These are phyloP conservation scores for Ryuthela nishihirai DNA, from an alignment of 2,888 invertebrate species.

Conservation along the genomic window DNA sequence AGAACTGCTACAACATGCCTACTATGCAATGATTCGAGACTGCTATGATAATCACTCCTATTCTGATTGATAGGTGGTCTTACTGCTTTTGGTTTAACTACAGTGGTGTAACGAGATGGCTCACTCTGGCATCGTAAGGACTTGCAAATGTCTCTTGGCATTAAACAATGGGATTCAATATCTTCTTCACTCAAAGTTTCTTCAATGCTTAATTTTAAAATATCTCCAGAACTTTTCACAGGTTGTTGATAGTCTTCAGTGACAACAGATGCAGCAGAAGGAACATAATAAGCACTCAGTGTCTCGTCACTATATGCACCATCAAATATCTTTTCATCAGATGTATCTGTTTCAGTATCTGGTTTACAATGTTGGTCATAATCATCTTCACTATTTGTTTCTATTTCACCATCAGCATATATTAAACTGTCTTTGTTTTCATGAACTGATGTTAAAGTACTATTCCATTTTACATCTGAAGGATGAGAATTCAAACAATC, in stretches of 20 bases:
- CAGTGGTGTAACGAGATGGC: constrained; percentile 36
- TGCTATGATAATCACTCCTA: constrained; percentile 31
- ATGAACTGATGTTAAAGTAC: constrained; percentile 20
- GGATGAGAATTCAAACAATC: constrained; percentile 21
- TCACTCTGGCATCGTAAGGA: constrained; percentile 34
- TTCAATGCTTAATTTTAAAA: constrained; percentile 14
- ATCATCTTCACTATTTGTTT: constrained; percentile 23
- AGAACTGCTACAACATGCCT: constrained; percentile 33
- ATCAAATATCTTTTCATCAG: constrained; percentile 33
- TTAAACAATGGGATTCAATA: constrained; percentile 24
- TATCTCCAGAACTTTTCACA: constrained; percentile 22
- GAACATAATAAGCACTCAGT: constrained; percentile 37
- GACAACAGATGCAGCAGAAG: constrained; percentile 32
- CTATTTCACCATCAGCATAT: constrained; percentile 27
- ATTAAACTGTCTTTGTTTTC: constrained; percentile 34
- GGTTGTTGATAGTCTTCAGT: constrained; percentile 32
- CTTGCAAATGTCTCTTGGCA: constrained; percentile 32
- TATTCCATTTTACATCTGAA: constrained; percentile 30
- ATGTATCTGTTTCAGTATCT: constrained; percentile 34
- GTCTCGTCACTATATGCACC: constrained; percentile 35
- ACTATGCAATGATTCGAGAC: constrained; percentile 36
- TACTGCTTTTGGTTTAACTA: constrained; percentile 41
- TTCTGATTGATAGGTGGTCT: constrained; percentile 31
- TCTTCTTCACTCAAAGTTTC: constrained; percentile 22
- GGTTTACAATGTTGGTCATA: constrained; percentile 27